Base-by-base conservation (phyloP, 2,888 invertebrate species). In the Tetranychus truncatus region DNA sequence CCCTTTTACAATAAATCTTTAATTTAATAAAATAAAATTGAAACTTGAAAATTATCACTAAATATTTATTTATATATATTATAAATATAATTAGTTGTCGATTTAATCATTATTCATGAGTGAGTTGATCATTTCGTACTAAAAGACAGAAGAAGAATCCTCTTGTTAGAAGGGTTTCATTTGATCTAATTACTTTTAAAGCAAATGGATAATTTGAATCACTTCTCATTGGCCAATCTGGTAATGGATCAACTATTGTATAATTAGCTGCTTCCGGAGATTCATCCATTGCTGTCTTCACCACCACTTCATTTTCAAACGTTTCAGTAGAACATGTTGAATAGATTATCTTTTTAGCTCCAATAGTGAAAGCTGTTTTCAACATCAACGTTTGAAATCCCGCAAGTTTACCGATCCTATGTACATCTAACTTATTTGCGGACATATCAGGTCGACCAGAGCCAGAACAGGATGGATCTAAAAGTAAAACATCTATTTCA, bases 391-490 rank as follows among this genome's bases (percentile, higher is more conserved):
- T 88, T 85, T 95, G 92, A 74, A 94, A 86, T 0, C 88, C 78
- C 15, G 81, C 78, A 44, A 83, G 78, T 15, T 79, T 79, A 11
- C 78, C 73, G 5, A 82, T 75, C 1, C 82, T 80, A 11, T 79
- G 77, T 9, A 71, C 72, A 24, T 20, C 76, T 85, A 84, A 75
- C 83, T 84, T 84, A 81, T 82, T 71, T 66, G 75, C 79, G 6
- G 81, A 81, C 24, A 83, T 80, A 73, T 82, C 78, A 77, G 84
- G 69, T 21, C 69, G 20, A 11, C 69, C 69, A 6, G 94, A 92
- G 69, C 97, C 96, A 44, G 94, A 91, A 83, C 99, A 99, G 75
- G 94, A 92, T 0, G 97, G 96, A 84, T 99, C 99, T 0, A 99
- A 88, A n/a, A 97, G 84, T 79, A 95, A 89, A 80, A 92, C 94